phyloP scores from a whole-genome alignment of 1,140 invertebrate species.

The Choristoneura fumiferana region DNA sequence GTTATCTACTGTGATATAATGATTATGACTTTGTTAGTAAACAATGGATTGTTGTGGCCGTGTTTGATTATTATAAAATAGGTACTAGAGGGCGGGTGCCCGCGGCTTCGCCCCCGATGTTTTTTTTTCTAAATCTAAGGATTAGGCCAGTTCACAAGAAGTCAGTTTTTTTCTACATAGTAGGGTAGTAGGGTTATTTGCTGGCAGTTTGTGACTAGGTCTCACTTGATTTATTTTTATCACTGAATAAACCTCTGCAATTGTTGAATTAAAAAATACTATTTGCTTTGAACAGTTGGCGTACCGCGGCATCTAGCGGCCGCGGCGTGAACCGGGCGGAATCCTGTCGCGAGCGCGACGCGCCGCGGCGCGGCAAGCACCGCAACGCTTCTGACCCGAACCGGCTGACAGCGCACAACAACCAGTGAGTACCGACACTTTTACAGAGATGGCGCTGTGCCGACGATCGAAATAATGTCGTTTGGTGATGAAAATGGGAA shows the following conservation, averaged over 20 bases:
- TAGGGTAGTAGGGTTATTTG: too few relatives aligned
- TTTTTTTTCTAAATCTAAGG: too few relatives aligned
- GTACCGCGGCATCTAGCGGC: conserved; percentile 30
- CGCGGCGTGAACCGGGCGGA: conserved; percentile 73
- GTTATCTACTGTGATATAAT: conserved; percentile 7
- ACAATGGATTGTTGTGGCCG: not conserved
- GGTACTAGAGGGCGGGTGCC: too few relatives aligned
- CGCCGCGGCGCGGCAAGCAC: conserved; percentile 67
- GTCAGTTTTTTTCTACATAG: too few relatives aligned
- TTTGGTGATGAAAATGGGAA: not conserved
- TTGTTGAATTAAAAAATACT: not conserved
- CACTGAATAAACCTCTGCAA: too few relatives aligned
- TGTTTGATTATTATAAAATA: too few relatives aligned
- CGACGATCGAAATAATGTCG: not conserved
- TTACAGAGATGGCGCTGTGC: conserved; percentile 15
- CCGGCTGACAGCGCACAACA: conserved; percentile 66
- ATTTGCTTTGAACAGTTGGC: conserved; percentile 38
- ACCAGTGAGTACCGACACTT: conserved; percentile 58
- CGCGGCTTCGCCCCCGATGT: too few relatives aligned
- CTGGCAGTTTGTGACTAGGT: too few relatives aligned
- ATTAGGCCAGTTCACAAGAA: too few relatives aligned
- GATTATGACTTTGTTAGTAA: conserved; percentile 10
- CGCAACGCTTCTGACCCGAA: conserved; percentile 75
- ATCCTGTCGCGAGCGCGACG: conserved; percentile 68
- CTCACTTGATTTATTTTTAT: too few relatives aligned